A percentile compares a stretch with the other conserved stretches of the same genome.
These are phyloP conservation scores for Proteles cristata DNA, from an alignment of 2,113 vertebrate genomes.

Conservation along the genomic window DNA sequence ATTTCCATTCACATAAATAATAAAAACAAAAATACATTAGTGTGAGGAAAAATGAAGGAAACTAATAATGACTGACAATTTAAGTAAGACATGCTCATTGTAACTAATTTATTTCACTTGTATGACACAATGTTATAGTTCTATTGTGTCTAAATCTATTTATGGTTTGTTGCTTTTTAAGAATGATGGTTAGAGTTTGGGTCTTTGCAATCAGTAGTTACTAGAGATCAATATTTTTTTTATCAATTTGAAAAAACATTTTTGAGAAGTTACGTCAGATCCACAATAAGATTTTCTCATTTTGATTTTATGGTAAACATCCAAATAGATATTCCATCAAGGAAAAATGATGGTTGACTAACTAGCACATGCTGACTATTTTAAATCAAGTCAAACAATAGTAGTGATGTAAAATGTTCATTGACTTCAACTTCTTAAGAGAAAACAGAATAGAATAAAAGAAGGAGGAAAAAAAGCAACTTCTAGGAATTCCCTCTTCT, in stretches of 20 bases:
- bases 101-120: constrained; percentile 29
- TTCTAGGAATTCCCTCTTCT: neutral
- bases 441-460: neutral
- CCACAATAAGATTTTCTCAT: neutral
- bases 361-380: neutral
- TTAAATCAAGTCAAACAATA: neutral
- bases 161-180: neutral
- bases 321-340: neutral
- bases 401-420: neutral
- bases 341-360: neutral
- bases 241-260: constrained; percentile 39
- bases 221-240: neutral
- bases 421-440: neutral
- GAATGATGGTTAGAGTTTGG: neutral
- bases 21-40: neutral
- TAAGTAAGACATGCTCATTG: neutral
- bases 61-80: neutral
- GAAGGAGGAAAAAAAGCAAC: neutral
- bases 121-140: neutral
- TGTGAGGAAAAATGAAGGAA: constrained; percentile 4
- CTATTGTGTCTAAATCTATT: neutral
- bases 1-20: constrained; percentile 30
- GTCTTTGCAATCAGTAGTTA: neutral
- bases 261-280: neutral
- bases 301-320: constrained; percentile 22